Evolutionary conservation across 2,113 vertebrate genomes (phyloP).

Genomic region (Condylura cristata): DNA sequence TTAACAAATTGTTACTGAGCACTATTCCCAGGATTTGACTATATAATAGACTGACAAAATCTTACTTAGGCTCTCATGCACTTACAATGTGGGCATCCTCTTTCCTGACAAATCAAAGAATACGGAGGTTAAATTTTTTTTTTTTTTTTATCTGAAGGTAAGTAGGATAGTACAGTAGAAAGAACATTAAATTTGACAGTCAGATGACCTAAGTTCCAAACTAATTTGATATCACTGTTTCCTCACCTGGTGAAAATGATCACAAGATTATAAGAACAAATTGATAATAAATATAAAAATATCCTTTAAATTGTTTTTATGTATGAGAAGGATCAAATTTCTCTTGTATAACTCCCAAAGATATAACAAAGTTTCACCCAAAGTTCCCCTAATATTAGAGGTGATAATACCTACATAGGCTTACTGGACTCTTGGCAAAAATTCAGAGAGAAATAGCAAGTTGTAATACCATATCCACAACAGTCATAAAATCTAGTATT

Average conservation of each 20-base stretch:
- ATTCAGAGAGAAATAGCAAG: slow-evolving; percentile 11
- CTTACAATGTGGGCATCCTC: background rate
- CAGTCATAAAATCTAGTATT: background rate
- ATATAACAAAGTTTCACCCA: slow-evolving; percentile 15
- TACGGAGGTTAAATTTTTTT: background rate
- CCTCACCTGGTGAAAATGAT: slow-evolving; percentile 27
- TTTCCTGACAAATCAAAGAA: background rate
- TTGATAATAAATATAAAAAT: slow-evolving; percentile 10
- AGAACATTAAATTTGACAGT: background rate
- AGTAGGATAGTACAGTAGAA: background rate
- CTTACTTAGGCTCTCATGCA: background rate
- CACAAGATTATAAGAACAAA: slow-evolving; percentile 19
- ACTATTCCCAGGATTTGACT: background rate
- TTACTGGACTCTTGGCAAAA: slow-evolving; percentile 35
- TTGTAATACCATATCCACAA: background rate
- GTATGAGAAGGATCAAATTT: slow-evolving; percentile 11
- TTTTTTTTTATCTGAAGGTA: background rate
- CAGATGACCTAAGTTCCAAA: background rate
- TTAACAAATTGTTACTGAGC: background rate
- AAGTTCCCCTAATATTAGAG: background rate
- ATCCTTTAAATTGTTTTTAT: slow-evolving; percentile 35
- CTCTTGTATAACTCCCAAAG: slow-evolving; percentile 28
- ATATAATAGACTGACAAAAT: background rate
- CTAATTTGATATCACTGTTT: slow-evolving; percentile 22
- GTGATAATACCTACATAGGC: background rate